Conservation (phyloP, 2,113 vertebrate genomes). For the Daphoenositta chrysoptera region DNA sequence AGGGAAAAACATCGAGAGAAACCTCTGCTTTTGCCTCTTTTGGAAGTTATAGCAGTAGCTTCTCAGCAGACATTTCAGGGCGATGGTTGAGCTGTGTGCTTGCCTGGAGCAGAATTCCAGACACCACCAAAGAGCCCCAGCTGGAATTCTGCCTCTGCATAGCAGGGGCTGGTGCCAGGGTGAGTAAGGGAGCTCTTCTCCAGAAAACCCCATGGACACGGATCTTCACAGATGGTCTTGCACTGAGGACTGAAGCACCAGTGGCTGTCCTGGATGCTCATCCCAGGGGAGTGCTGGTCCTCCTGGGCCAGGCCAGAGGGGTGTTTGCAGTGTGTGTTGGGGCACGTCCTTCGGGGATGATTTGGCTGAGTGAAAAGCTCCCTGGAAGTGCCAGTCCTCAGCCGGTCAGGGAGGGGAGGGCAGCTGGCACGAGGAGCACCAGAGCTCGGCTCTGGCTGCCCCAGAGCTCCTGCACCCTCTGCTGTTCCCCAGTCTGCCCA, state of each 20-base stretch:
- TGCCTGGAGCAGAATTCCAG: neutral
- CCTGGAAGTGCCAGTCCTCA: neutral
- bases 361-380: neutral
- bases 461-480: rapidly evolving
- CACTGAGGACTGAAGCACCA: neutral
- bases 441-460: rapidly evolving
- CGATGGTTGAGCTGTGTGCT: neutral
- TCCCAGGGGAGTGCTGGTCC: neutral
- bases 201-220: neutral
- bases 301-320: neutral
- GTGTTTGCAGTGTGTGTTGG: rapidly evolving
- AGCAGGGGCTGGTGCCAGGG: neutral
- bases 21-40: neutral
- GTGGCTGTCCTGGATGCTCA: neutral
- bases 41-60: neutral
- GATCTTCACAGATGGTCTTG: neutral
- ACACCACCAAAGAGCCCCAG: neutral
- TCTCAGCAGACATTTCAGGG: neutral
- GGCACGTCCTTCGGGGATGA: rapidly evolving
- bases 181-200: neutral
- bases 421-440: neutral
- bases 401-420: rapidly evolving
- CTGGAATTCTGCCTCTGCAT: neutral
- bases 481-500: neutral
- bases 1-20: neutral